Percentiles rank a stretch among this genome's conserved stretches.
phyloP scores from a whole-genome alignment of 2,113 vertebrate genomes.

The Camelus dromedarius region DNA sequence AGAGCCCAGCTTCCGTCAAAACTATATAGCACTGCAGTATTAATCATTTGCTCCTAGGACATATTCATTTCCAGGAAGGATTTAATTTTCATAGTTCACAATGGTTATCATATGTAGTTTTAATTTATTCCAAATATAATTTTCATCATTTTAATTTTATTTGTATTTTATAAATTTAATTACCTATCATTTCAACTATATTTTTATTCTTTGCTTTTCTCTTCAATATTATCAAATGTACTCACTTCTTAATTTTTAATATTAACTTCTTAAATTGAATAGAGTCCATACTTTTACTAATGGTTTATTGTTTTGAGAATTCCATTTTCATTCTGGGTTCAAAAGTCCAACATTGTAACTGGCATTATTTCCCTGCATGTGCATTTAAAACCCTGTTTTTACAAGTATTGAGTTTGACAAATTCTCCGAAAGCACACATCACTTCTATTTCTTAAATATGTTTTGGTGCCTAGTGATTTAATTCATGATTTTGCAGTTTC shows the following conservation, averaged over 20 bases:
- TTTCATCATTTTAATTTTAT: background rate
- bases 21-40: background rate
- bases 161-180: background rate
- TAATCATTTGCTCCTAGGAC: background rate
- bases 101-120: background rate
- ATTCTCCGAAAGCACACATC: background rate
- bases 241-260: background rate
- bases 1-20: background rate
- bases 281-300: background rate
- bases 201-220: background rate
- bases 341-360: background rate
- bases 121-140: background rate
- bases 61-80: background rate
- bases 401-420: background rate
- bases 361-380: background rate
- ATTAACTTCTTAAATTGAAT: background rate
- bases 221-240: background rate
- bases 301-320: background rate
- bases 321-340: background rate
- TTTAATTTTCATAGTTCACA: background rate
- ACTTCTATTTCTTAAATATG: background rate
- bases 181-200: background rate
- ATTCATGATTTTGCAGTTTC: background rate
- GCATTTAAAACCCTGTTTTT: background rate
- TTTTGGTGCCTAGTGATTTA: background rate